Evolutionary conservation across 2,888 invertebrate genomes (phyloP), one percentile per base, ranked within the genome.

Genomic region (Carpatolechia fugitivella): DNA sequence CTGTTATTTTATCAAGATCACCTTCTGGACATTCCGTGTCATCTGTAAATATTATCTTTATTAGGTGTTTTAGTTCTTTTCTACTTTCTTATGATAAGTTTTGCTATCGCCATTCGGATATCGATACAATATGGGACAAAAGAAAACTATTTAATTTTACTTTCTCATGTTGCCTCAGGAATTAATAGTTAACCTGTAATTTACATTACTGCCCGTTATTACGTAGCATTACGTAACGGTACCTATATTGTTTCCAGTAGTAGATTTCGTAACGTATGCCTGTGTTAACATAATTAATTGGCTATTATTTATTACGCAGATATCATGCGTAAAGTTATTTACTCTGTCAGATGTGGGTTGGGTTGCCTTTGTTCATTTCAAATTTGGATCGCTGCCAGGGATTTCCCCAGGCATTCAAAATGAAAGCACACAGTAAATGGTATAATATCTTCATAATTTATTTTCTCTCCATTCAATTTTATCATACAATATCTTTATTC

Each of bases 401-500:
- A 46, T 56, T 57, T 41, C 59, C 51, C 40, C 51, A 52, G 41
- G 40, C 40, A 50, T 50, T n/a, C 38, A 16, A 76, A 84, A 82
- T 80, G 59, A 86, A 88, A 85, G 69, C 61, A 73, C 69, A 66
- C 66, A 67, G 69, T 74, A 79, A 85, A 86, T 85, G 82, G 86
- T 89, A 89, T 88, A 88, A 88, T 88, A 89, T 85, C 85, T 86
- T 88, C 82, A 87, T 89, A 88, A 84, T 90, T 89, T 89, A 90
- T 88, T 89, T 80, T 80, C 76, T 84, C 80, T 76, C 74, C 74
- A 66, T 74, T 76, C 74, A 72, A 75, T 79, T 80, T 48, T 67
- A 78, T 85, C 73, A 86, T 89, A 89, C 88, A 89, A 85, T 88
- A 89, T 44, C 29, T 83, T 86, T 84, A 83, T 84, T 82, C 83